Evolutionary conservation across 2,113 vertebrate species (phyloP).

Genomic region (Cebus imitator): DNA sequence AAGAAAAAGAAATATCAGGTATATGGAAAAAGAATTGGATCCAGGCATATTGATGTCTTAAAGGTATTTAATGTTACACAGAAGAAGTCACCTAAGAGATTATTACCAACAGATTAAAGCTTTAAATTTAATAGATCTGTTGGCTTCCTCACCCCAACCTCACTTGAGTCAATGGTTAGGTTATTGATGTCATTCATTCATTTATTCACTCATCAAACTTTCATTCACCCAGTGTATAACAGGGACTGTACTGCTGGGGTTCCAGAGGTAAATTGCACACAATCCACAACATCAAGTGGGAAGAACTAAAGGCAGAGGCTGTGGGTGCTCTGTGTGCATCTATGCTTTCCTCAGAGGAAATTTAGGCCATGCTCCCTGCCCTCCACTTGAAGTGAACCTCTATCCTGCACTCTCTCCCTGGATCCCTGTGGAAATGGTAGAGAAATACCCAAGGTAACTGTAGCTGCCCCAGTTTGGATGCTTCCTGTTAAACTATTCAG

Average conservation of each 20-base stretch:
- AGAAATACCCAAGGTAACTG: background rate
- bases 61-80: conserved; percentile 35
- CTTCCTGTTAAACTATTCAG: background rate
- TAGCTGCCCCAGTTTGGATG: background rate
- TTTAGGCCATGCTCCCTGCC: background rate
- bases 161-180: background rate
- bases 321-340: background rate
- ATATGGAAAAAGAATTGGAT: background rate
- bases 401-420: background rate
- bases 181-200: background rate
- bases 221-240: background rate
- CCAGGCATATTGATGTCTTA: background rate
- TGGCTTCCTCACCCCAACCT: background rate
- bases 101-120: background rate
- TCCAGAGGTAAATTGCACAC: background rate
- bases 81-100: conserved; percentile 1
- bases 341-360: background rate
- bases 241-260: background rate
- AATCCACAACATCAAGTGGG: too few species aligned
- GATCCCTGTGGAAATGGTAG: background rate
- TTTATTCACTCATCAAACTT: background rate
- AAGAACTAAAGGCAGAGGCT: background rate
- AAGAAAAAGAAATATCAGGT: background rate
- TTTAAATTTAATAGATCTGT: conserved; percentile 24
- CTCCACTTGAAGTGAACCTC: background rate